Evolutionary conservation across 2,888 invertebrate genomes (phyloP), one percentile per base, ranked within the genome.

Genomic region (Blastobasis adustella): DNA sequence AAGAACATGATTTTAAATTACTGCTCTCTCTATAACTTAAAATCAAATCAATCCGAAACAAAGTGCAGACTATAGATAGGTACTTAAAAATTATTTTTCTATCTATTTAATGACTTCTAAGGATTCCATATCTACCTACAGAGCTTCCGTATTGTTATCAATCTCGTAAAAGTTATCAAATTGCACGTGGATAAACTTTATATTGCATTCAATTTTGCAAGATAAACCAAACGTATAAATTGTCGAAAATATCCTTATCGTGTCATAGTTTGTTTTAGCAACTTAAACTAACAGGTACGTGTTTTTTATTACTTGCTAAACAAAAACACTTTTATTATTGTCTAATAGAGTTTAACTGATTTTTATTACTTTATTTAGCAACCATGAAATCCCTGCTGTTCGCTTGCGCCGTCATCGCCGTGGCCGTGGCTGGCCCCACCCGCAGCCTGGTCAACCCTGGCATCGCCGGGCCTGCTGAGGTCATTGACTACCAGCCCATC

Each of bases 341-440:
- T n/a, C n/a, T n/a, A 23, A 23, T 23, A 40, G 41, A 6, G 41
- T 3, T 6, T 40, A 42, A 42, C 9, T 42, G 10, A 5, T 5
- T 42, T 1, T 5, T 42, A 8, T 6, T 42, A 8, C 9, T 42
- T 42, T 42, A 1, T 8, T 7, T 45, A 10, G 51, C 54, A 46
- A 52, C 49, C 40, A 54, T 54, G 50, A 54, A 54, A 56, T 57
- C 55, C 56, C 47, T 58, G 43, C 43, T 59, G 43, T 46, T 63
- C 43, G 55, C 57, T 47, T 62, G 59, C 47, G 58, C 59, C 41
- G 49, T 65, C 10, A 50, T 59, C 39, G 56, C 62, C 39, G 59
- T 58, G 54, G 65, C 64, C 42, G 58, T 60, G 23, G 63, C 58
- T 23, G 53, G 56, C 54, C 46, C 51, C 10, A 37, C 47, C 45